Percentiles rank a stretch among this genome's conserved stretches.
phyloP scores from a whole-genome alignment of 2,888 invertebrate genomes.

The Cybosia mesomella region DNA sequence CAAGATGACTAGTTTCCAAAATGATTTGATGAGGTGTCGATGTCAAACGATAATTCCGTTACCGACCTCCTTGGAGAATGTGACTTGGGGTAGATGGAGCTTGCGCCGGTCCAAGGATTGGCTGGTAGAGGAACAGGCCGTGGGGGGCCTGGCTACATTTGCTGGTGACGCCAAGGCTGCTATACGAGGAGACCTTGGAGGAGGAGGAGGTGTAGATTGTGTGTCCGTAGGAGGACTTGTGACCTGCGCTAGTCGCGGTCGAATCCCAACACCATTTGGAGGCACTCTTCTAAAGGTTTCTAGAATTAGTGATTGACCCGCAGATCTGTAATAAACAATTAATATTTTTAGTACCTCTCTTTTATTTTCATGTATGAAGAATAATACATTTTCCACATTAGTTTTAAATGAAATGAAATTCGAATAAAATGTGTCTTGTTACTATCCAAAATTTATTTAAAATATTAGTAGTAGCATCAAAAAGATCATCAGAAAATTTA shows the following conservation, averaged over 20 bases:
- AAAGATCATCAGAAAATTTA: too few species aligned
- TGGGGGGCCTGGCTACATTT: constrained; percentile 87
- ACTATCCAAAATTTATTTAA: too few species aligned
- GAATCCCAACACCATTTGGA: constrained; percentile 72
- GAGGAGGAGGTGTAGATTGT: constrained; percentile 75
- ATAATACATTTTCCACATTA: too few species aligned
- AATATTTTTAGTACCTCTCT: background rate
- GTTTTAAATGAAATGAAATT: background rate
- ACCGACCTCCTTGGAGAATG: constrained; percentile 97
- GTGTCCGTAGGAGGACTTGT: constrained; percentile 68
- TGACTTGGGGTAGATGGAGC: constrained; percentile 92
- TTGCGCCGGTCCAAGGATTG: constrained; percentile 88
- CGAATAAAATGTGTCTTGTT: too few species aligned
- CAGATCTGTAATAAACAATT: constrained; percentile 85
- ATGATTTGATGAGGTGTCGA: constrained; percentile 55
- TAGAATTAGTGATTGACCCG: constrained; percentile 89
- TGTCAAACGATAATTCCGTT: constrained; percentile 93
- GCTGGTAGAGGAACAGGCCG: constrained; percentile 90
- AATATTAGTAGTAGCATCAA: too few species aligned
- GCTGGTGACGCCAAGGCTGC: constrained; percentile 75
- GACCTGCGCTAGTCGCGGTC: constrained; percentile 68
- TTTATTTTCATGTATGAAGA: background rate
- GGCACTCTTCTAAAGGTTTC: constrained; percentile 90
- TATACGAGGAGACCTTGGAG: constrained; percentile 75
- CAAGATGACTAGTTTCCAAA: constrained; percentile 61